Evolutionary conservation across 35 echinoderm and acorn worm species (phyloP).

Genomic region (Holothuria glaberrima): DNA sequence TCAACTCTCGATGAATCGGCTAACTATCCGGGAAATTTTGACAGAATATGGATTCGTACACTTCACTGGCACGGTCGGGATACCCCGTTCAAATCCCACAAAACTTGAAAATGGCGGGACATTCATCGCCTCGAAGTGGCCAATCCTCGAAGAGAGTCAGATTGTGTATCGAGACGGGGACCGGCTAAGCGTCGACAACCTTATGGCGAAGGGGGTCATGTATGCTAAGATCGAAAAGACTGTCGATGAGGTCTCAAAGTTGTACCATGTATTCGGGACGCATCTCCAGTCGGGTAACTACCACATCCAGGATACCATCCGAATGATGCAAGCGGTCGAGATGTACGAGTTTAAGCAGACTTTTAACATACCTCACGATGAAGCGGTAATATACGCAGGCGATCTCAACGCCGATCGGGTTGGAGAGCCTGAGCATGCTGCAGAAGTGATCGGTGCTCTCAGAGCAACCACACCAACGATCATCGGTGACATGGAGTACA

Average conservation of each 20-base stretch:
- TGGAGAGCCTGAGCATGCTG: constrained; percentile 51
- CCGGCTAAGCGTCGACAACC: constrained; percentile 48
- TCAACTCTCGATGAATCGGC: background rate
- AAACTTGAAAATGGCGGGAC: constrained; percentile 59
- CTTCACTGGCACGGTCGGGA: constrained; percentile 69
- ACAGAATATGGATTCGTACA: constrained; percentile 70
- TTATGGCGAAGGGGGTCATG: constrained; percentile 70
- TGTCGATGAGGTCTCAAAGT: constrained; percentile 12
- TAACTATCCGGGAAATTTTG: constrained; percentile 77
- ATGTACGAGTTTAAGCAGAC: constrained; percentile 59
- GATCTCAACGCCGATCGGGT: constrained; percentile 69
- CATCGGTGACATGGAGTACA: constrained; percentile 65
- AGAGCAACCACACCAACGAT: constrained; percentile 47
- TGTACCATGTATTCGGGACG: constrained; percentile 78
- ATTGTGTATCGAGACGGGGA: constrained; percentile 59
- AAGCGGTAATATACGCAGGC: constrained; percentile 75
- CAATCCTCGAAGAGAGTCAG: constrained; percentile 67
- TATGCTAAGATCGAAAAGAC: constrained; percentile 73
- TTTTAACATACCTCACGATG: constrained; percentile 56
- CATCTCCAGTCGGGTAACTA: constrained; percentile 64
- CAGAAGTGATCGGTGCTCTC: constrained; percentile 58
- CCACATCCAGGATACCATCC: constrained; percentile 34
- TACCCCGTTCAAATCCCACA: constrained; percentile 14
- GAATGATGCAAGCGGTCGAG: constrained; percentile 61
- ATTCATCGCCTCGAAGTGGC: constrained; percentile 83